Conservation (phyloP, 2,888 invertebrate species). For the Synanthedon andrenaeformis region DNA sequence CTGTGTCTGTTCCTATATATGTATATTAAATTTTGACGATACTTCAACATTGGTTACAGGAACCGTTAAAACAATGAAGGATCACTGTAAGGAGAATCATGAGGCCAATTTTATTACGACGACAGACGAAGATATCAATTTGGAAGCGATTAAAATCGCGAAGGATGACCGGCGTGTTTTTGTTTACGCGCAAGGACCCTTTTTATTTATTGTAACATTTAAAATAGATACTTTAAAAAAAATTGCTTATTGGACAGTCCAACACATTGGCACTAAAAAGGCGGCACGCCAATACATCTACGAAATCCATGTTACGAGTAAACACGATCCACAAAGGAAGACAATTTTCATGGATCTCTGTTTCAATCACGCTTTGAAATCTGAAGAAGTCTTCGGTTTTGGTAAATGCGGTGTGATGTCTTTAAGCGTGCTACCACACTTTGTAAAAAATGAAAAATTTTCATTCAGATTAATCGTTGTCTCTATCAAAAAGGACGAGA, state of each 20-base stretch:
- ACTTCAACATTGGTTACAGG: conserved; percentile 21
- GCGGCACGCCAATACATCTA: conserved; percentile 43
- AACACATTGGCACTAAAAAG: conserved; percentile 46
- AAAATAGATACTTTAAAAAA: conserved; percentile 50
- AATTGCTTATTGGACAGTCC: conserved; percentile 48
- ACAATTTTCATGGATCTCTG: conserved; percentile 46
- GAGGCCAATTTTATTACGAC: conserved; percentile 28
- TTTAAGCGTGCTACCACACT: conserved; percentile 32
- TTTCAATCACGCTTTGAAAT: conserved; percentile 44
- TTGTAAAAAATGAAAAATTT: conserved; percentile 35
- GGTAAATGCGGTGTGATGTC: conserved; percentile 48
- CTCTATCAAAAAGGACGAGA: conserved; percentile 20
- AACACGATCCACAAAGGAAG: conserved; percentile 36
- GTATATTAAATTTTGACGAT: too few species aligned
- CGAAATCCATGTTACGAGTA: conserved; percentile 46
- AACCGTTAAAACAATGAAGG: conserved; percentile 38
- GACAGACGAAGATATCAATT: conserved; percentile 35
- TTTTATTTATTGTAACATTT: conserved; percentile 44
- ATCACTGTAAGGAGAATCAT: conserved; percentile 51
- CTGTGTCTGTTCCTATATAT: not conserved
- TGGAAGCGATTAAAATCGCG: conserved; percentile 23
- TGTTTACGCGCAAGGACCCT: conserved; percentile 33
- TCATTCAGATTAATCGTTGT: conserved; percentile 43
- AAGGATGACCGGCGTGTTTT: conserved; percentile 42
- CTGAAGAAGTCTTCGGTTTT: conserved; percentile 42